phyloP scores from a whole-genome alignment of 2,797 vertebrate genomes.

The Catharus ustulatus region DNA sequence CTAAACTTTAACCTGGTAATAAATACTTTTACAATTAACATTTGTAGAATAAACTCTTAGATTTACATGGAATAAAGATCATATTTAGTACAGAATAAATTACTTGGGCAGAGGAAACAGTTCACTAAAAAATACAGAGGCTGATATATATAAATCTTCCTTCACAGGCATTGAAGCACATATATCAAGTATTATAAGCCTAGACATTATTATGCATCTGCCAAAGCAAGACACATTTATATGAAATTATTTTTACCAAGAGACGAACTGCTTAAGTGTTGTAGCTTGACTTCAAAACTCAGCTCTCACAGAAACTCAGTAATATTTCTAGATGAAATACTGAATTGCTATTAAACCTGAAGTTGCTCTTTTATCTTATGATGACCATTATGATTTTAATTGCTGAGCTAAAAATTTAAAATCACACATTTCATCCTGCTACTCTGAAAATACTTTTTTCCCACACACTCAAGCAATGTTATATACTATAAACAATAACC shows the following conservation, averaged over 20 bases:
- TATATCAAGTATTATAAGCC: neutral
- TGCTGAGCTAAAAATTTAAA: neutral
- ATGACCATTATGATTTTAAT: neutral
- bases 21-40: neutral
- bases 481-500: neutral
- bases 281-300: neutral
- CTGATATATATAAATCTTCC: neutral
- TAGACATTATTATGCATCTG: neutral
- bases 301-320: neutral
- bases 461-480: constrained; percentile 3
- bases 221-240: neutral
- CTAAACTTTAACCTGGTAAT: neutral
- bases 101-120: neutral
- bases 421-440: neutral
- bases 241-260: neutral
- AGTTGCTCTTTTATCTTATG: neutral
- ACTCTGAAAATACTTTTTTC: constrained; percentile 28
- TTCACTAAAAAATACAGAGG: neutral
- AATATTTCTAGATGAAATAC: neutral
- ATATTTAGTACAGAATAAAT: neutral
- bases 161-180: neutral
- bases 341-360: neutral
- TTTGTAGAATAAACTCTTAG: neutral
- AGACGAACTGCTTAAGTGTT: neutral
- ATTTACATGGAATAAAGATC: neutral